Base-by-base conservation (phyloP, 2,888 invertebrate genomes). In the Chaetogeoica ovagalla region DNA sequence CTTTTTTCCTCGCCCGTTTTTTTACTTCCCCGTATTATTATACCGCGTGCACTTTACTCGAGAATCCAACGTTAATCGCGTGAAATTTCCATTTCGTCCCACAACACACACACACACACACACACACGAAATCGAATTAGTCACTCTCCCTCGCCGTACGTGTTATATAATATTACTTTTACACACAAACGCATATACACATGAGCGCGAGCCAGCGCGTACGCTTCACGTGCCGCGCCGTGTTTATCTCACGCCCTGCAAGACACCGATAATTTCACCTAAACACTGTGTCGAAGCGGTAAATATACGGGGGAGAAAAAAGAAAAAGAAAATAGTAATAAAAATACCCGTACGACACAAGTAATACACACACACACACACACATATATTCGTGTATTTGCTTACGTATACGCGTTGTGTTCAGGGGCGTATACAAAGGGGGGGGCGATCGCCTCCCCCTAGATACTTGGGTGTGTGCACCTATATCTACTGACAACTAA, bases 161-260 rank as follows among this genome's bases (percentile, higher is more conserved):
- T 21, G 15, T 30, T 2, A 2, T 4, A 30, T 4, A 30, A 30
- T 30, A 30, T 4, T 4, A 30, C 21, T 70, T 65, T 19, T 57
- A 17, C 55, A 55, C 23, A 55, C 21, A 48, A 7, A 39, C 39
- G 43, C n/a, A 63, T 7, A 6, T 37, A 17, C 30, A 55, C 23
- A 55, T 13, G 30, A 30, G 30, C 30, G 30, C 30, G n/a, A 48
- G 4, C 30, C 4, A 30, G 1, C 2, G 1, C 30, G 30, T 30
- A 30, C 19, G 9, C 43, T 43, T n/a, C 23, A 55, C 21, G 23
- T 19, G 57, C 8, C 43, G 2, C 43, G 43, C 43, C 17, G 30
- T 52, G 55, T 74, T 65, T 65, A 19, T 79, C 79, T 79, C 79
- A 79, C 79, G 79, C 79, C 79, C 79, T 79, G 79, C 79, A 43